phyloP scores from a whole-genome alignment of 2,888 invertebrate species.

The Lamellibrachia satsuma region DNA sequence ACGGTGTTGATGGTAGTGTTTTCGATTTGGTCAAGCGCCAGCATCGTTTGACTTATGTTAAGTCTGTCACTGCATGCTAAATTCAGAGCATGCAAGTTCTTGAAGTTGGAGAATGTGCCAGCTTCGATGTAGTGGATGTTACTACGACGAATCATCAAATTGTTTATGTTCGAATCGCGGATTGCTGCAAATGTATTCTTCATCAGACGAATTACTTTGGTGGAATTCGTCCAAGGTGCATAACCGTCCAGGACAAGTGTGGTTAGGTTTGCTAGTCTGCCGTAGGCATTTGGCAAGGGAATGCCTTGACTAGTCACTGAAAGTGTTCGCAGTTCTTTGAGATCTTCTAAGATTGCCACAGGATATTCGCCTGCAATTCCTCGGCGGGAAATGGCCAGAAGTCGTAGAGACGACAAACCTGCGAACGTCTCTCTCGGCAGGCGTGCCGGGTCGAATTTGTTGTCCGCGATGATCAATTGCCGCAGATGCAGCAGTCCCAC shows the following conservation, averaged over 20 bases:
- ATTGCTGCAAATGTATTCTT: neutral
- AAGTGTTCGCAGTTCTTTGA: neutral
- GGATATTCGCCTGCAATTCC: neutral
- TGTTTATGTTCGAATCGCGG: neutral
- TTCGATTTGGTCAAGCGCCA: neutral
- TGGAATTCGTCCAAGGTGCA: neutral
- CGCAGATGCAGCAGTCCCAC: neutral
- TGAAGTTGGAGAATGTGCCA: neutral
- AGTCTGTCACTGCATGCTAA: neutral
- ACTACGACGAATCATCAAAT: neutral
- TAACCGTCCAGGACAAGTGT: neutral
- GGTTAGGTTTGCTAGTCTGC: neutral
- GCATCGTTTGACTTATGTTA: neutral
- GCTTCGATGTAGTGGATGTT: neutral
- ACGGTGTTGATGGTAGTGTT: neutral
- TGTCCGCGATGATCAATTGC: neutral
- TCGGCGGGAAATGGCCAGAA: neutral
- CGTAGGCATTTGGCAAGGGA: neutral
- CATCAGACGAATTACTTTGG: neutral
- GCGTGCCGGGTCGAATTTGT: neutral
- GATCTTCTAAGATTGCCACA: neutral
- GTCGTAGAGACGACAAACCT: neutral
- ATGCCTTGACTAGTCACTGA: neutral
- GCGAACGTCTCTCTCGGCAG: neutral
- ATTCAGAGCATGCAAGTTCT: neutral